Conservation (phyloP, 2,888 invertebrate species). For the Drosophila neotestacea region DNA sequence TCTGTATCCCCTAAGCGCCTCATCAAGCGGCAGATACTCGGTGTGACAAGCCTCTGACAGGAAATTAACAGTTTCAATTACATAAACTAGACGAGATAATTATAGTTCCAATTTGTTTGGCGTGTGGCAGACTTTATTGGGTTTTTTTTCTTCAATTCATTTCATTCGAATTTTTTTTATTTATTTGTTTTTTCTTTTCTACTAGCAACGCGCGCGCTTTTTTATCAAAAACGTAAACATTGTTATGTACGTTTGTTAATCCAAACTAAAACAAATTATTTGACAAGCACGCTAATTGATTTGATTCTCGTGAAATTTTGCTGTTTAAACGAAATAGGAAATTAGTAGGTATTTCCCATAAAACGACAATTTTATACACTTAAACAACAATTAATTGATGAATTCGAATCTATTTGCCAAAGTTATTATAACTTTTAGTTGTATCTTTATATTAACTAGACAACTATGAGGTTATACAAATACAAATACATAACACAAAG, state of each 20-base stretch:
- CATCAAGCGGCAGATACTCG: constrained; percentile 26
- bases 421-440: not conserved
- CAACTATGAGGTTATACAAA: too few relatives aligned
- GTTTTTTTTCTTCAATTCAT: constrained; percentile 30
- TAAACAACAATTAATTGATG: not conserved
- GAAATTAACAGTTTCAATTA: constrained; percentile 64
- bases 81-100: constrained; percentile 53
- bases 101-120: constrained; percentile 22
- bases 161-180: constrained; percentile 6
- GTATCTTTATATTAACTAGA: not conserved
- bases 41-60: constrained; percentile 54
- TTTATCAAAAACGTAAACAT: constrained; percentile 52
- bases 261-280: constrained; percentile 70
- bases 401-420: not conserved
- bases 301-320: constrained; percentile 67
- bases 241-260: constrained; percentile 54
- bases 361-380: constrained; percentile 23
- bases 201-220: not conserved
- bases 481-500: too few relatives aligned
- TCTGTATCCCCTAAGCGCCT: constrained; percentile 11
- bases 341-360: constrained; percentile 18
- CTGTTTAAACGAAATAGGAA: constrained; percentile 12
- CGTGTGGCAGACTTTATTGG: constrained; percentile 47
- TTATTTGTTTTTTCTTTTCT: constrained; percentile 19
- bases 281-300: constrained; percentile 74